Percentiles rank a stretch among this genome's conserved stretches.
phyloP scores from a whole-genome alignment of 2,113 vertebrate species.

The Sorex fumeus region DNA sequence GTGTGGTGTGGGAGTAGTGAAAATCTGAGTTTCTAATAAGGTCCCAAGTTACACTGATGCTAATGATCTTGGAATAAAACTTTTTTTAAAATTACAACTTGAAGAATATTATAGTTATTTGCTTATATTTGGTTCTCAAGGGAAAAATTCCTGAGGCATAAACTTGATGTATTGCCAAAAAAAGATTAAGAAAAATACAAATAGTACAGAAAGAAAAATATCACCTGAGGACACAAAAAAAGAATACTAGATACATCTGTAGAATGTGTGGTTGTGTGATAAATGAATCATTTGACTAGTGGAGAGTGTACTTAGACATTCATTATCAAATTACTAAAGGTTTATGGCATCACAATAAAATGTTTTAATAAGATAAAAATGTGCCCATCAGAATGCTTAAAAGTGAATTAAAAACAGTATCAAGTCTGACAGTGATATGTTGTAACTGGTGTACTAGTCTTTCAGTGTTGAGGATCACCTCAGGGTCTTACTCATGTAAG shows the following conservation, averaged over 20 bases:
- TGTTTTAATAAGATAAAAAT: background rate
- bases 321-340: background rate
- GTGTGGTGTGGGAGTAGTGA: rapidly evolving
- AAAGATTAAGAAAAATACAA: too few species aligned
- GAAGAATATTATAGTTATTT: background rate
- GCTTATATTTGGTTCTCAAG: background rate
- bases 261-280: background rate
- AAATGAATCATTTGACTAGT: background rate
- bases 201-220: background rate
- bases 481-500: too few species aligned
- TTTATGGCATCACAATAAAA: background rate
- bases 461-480: too few species aligned
- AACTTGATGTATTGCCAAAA: background rate
- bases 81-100: constrained; percentile 6
- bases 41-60: background rate
- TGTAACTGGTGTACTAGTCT: background rate
- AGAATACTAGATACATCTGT: background rate
- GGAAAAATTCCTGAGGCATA: background rate
- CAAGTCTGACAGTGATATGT: background rate
- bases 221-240: background rate
- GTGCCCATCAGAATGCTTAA: background rate
- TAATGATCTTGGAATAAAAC: background rate
- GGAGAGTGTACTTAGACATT: background rate
- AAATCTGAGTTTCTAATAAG: background rate
- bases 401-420: background rate